These are phyloP conservation scores for Drosophila novamexicana DNA, from an alignment of 1,140 invertebrate species.

Conservation along the genomic window DNA sequence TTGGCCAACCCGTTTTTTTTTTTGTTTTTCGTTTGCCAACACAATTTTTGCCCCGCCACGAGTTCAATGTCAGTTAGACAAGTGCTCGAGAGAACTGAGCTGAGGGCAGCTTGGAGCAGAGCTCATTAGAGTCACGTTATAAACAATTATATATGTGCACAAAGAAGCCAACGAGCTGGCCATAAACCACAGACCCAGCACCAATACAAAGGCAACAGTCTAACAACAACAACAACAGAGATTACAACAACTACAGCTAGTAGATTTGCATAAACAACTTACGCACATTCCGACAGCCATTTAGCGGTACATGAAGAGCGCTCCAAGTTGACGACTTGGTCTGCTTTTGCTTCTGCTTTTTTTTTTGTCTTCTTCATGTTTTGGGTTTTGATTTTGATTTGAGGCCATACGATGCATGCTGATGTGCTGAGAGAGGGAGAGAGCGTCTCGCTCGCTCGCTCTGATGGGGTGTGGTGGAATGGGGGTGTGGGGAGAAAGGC, in stretches of 20 bases:
- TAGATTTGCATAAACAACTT: conserved; percentile 77
- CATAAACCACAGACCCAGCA: conserved; percentile 45
- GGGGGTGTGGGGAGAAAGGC: conserved; percentile 8
- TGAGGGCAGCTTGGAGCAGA: conserved; percentile 32
- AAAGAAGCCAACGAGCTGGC: conserved; percentile 36
- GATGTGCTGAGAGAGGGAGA: conserved; percentile 35
- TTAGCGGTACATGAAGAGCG: conserved; percentile 66
- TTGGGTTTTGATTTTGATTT: conserved; percentile 63
- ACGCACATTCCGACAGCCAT: conserved; percentile 68
- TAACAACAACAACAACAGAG: conserved; percentile 33
- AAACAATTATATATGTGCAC: conserved; percentile 59
- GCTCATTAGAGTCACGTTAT: conserved; percentile 77
- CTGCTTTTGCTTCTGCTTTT: conserved; percentile 43
- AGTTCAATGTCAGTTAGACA: conserved; percentile 60
- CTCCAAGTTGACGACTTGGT: conserved; percentile 31
- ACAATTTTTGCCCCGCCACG: background rate
- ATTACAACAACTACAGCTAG: conserved; percentile 34
- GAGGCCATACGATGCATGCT: conserved; percentile 63
- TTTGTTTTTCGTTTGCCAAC: background rate
- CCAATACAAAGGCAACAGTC: conserved; percentile 33
- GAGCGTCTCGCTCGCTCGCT: background rate
- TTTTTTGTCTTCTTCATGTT: conserved; percentile 24
- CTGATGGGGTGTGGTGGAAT: background rate
- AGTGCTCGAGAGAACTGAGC: conserved; percentile 45
- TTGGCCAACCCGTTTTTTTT: conserved; percentile 12